A percentile compares a stretch with the other conserved stretches of the same genome.
Conservation (phyloP, 1,140 invertebrate genomes). For the Trichogramma pretiosum region DNA sequence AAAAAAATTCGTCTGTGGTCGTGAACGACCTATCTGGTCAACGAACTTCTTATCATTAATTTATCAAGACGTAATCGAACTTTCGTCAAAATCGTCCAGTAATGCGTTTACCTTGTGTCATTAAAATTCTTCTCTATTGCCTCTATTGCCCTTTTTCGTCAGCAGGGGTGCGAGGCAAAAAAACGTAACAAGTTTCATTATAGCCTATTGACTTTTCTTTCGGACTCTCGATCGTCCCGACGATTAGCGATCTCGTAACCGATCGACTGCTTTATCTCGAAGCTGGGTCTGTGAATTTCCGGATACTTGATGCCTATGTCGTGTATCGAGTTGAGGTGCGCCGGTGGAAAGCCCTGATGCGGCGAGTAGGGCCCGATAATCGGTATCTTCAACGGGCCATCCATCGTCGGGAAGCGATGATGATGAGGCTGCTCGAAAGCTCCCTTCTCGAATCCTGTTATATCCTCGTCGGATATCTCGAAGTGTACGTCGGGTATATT, state of each 20-base stretch:
- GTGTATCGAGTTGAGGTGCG: not conserved
- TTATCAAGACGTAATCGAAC: too few species aligned
- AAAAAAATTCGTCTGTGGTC: too few species aligned
- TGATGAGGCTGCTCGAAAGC: not conserved
- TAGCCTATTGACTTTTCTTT: too few species aligned
- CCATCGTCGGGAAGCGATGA: not conserved
- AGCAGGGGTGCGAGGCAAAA: too few species aligned
- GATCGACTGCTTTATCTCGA: constrained; percentile 1
- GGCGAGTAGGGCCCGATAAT: constrained; percentile 16
- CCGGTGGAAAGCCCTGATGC: not conserved
- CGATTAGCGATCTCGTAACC: not conserved
- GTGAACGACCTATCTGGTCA: too few species aligned
- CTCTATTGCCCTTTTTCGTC: too few species aligned
- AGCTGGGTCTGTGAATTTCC: not conserved
- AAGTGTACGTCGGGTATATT: constrained; percentile 4
- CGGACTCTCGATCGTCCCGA: not conserved
- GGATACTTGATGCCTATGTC: not conserved
- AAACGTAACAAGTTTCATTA: too few species aligned
- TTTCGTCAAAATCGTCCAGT: not conserved
- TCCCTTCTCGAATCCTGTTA: constrained; percentile 2
- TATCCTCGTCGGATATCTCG: constrained; percentile 6
- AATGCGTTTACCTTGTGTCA: constrained; percentile 1
- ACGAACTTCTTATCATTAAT: too few species aligned
- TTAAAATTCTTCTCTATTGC: not conserved
- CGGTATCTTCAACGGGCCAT: constrained; percentile 3